phyloP scores from a whole-genome alignment of 1,140 invertebrate genomes.

The Anoplolepis gracilipes region DNA sequence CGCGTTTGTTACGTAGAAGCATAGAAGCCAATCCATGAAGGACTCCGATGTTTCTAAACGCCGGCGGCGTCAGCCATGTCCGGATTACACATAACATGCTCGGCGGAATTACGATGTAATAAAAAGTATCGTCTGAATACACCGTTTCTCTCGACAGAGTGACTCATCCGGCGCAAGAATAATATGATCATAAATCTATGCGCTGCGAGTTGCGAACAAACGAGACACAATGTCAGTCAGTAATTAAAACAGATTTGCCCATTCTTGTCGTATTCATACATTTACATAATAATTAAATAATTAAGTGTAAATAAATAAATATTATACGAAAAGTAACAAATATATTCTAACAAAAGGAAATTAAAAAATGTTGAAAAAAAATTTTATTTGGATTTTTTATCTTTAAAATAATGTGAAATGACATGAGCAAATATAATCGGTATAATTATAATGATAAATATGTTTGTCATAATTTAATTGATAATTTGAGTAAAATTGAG shows the following conservation, averaged over 20 bases:
- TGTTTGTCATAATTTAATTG: background rate
- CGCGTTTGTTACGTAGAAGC: conserved; percentile 26
- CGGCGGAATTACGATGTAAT: conserved; percentile 55
- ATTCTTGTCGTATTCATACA: background rate
- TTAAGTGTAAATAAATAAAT: background rate
- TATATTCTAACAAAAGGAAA: background rate
- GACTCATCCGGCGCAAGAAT: conserved; percentile 43
- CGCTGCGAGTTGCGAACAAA: conserved; percentile 9
- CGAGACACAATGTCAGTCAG: background rate
- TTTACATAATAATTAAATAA: conserved; percentile 20
- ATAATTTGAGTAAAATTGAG: background rate
- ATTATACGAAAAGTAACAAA: background rate
- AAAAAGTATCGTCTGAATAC: conserved; percentile 45
- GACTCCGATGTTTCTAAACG: conserved; percentile 44
- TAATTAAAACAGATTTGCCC: conserved; percentile 26
- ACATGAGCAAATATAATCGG: no score
- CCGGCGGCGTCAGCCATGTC: conserved; percentile 26
- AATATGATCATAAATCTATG: conserved; percentile 42
- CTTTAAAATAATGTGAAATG: background rate
- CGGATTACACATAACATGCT: conserved; percentile 44
- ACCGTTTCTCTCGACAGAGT: conserved; percentile 10
- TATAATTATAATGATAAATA: background rate
- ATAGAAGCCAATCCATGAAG: conserved; percentile 32
- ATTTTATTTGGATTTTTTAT: conserved; percentile 4
- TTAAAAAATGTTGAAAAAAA: background rate